Percentiles rank a stretch among this genome's conserved stretches.
These are phyloP conservation scores for Bubalus kerabau DNA, from an alignment of 2,113 vertebrate species.

Conservation along the genomic window DNA sequence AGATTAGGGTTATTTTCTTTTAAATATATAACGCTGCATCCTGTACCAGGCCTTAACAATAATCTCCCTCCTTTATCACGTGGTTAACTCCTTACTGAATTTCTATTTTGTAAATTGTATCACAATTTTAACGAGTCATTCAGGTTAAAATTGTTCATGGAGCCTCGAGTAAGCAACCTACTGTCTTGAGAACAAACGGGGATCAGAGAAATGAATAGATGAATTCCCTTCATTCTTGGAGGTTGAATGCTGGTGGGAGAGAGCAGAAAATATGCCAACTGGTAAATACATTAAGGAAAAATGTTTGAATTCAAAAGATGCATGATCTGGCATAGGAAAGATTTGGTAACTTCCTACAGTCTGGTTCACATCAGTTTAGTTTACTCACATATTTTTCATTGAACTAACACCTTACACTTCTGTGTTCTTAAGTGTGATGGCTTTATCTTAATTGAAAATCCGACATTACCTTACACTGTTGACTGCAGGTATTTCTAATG, in stretches of 20 bases:
- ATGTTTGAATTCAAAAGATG: not conserved
- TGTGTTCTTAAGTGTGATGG: accelerated
- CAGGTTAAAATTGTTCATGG: not conserved
- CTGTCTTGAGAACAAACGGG: not conserved
- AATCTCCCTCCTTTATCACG: too few relatives aligned
- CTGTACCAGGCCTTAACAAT: not conserved
- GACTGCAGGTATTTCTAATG: accelerated
- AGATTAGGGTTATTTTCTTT: not conserved
- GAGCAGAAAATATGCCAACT: not conserved
- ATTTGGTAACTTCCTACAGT: not conserved
- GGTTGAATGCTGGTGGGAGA: not conserved
- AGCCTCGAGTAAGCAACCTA: not conserved
- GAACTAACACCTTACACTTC: accelerated
- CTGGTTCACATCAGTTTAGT: not conserved
- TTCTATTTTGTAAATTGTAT: not conserved
- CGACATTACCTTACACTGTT: not conserved
- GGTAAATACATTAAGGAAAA: not conserved
- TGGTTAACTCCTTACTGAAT: not conserved
- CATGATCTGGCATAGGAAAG: not conserved
- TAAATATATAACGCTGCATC: not conserved
- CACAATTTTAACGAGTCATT: not conserved
- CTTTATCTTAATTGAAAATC: not conserved
- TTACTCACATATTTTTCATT: not conserved
- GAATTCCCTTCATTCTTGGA: not conserved
- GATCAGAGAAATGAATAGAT: too few relatives aligned